Conservation (phyloP, 2,797 vertebrate genomes). For the Yasuhikotakia modesta region DNA sequence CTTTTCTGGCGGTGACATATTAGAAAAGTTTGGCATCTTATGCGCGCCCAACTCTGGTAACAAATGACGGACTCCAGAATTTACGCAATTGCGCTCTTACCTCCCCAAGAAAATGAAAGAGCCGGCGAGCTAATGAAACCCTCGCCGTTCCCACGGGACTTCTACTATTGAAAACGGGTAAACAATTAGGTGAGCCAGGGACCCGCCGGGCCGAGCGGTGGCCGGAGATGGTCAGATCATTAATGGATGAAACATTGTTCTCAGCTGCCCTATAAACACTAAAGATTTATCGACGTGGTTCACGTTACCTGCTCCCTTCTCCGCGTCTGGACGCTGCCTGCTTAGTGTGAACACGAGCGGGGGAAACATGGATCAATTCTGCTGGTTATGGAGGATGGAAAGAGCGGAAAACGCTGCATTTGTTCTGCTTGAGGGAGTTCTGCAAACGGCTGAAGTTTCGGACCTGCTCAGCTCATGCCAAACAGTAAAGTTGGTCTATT, state of each 20-base stretch:
- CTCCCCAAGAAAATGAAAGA: conserved; percentile 54
- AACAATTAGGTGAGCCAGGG: conserved; percentile 60
- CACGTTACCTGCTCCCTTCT: conserved; percentile 19
- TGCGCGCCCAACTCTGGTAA: conserved; percentile 50
- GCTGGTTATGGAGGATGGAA: conserved; percentile 53
- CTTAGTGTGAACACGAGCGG: conserved; percentile 47
- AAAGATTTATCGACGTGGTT: conserved; percentile 61
- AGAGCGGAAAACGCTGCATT: conserved; percentile 61
- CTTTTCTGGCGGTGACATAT: conserved; percentile 60
- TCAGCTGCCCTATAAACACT: conserved; percentile 55
- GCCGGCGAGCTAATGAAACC: conserved; percentile 59
- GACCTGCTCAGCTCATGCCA: conserved; percentile 39
- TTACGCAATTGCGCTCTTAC: conserved; percentile 44
- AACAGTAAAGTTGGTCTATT: conserved; percentile 14
- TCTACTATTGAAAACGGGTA: conserved; percentile 52
- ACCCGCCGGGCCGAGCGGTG: conserved; percentile 36
- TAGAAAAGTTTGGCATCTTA: conserved; percentile 60
- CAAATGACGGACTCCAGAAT: conserved; percentile 51
- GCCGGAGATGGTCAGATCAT: conserved; percentile 53
- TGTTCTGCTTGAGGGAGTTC: conserved; percentile 64
- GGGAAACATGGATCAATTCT: conserved; percentile 61
- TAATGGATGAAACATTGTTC: conserved; percentile 58
- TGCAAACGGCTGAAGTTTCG: conserved; percentile 60
- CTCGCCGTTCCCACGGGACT: conserved; percentile 39
- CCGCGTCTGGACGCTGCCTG: conserved; percentile 16